phyloP scores from a whole-genome alignment of 2,888 invertebrate species.

The Eueremaeus valkanovi region DNA sequence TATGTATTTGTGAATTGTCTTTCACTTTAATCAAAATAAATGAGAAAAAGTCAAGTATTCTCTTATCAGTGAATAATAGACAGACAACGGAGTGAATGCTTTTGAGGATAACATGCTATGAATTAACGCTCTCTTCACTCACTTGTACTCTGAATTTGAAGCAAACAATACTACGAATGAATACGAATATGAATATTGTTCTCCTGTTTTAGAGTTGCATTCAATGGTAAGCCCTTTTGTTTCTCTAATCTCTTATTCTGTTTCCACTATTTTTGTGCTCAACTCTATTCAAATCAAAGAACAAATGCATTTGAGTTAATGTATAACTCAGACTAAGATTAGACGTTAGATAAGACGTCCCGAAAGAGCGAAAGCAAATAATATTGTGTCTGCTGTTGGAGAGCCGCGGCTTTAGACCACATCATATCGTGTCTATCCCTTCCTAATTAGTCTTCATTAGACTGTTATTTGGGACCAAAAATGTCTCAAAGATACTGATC shows the following conservation, averaged over 20 bases:
- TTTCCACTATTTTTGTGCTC: no score
- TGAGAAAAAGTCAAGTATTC: slow-evolving; percentile 25
- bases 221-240: no score
- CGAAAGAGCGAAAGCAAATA: background rate
- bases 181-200: no score
- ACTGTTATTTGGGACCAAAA: background rate
- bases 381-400: background rate
- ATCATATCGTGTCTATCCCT: slow-evolving; percentile 12
- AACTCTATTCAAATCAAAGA: no score
- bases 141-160: background rate
- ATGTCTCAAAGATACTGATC: slow-evolving; percentile 10
- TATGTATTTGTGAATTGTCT: slow-evolving; percentile 27
- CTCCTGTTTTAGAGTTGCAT: no score
- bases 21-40: slow-evolving; percentile 26
- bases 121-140: background rate
- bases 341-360: no score
- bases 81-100: background rate
- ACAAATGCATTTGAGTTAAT: no score
- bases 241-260: no score
- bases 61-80: slow-evolving; percentile 7
- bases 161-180: background rate
- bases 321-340: no score
- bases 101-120: slow-evolving; percentile 11
- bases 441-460: slow-evolving; percentile 29
- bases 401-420: background rate